Evolutionary conservation across 2,113 vertebrate genomes (phyloP).

Genomic region (Mormoops blainvillei): DNA sequence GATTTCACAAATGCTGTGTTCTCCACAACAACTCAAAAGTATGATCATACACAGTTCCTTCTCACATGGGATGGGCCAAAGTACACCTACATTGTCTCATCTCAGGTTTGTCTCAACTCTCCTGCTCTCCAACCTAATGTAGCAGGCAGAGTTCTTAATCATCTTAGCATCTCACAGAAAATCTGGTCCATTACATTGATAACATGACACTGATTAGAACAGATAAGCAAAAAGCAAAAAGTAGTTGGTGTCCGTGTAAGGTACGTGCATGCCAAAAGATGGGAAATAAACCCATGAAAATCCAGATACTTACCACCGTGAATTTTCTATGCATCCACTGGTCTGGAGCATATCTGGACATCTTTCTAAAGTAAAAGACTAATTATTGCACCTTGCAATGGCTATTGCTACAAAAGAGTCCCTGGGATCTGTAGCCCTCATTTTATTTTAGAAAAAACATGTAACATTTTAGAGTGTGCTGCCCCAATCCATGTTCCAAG

Average conservation of each 20-base stretch:
- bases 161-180: neutral
- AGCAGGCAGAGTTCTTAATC: neutral
- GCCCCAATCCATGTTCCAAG: neutral
- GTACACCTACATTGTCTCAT: neutral
- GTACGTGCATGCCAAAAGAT: neutral
- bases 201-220: neutral
- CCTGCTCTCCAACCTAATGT: neutral
- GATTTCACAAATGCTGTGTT: neutral
- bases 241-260: neutral
- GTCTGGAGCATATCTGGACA: neutral
- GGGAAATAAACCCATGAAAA: neutral
- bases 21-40: neutral
- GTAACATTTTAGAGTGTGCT: neutral
- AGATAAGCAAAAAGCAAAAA: slow-evolving; percentile 20
- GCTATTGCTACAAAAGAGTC: neutral
- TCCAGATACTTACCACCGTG: neutral
- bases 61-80: neutral
- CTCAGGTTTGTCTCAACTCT: neutral
- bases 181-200: neutral
- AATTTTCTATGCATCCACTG: neutral
- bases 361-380: neutral
- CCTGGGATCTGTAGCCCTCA: neutral
- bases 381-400: neutral
- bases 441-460: neutral
- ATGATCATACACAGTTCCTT: neutral